Percentiles rank a stretch among this genome's conserved stretches.
phyloP scores from a whole-genome alignment of 2,113 vertebrate species.

The Lepidiolamprologus cunningtoni region DNA sequence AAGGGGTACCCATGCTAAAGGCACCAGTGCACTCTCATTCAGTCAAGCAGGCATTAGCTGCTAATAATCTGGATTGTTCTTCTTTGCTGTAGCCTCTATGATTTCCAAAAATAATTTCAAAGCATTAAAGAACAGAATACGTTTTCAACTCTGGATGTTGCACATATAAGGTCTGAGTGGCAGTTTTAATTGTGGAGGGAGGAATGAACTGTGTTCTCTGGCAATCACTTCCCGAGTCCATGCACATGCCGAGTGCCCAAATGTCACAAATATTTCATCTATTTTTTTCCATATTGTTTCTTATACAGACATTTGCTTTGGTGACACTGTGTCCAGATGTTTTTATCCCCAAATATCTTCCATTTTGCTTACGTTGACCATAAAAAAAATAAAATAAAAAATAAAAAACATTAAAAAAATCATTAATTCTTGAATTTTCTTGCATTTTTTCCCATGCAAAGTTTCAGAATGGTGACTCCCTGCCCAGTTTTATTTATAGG shows the following conservation, averaged over 20 bases:
- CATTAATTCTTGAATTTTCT: neutral
- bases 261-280: neutral
- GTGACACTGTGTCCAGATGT: neutral
- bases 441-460: neutral
- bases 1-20: neutral
- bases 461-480: neutral
- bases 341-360: neutral
- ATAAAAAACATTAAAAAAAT: rapidly evolving
- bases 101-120: neutral
- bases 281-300: neutral
- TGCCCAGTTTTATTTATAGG: neutral
- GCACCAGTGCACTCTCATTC: neutral
- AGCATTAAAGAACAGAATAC: neutral
- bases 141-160: neutral
- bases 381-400: neutral
- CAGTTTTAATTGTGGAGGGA: neutral
- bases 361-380: neutral
- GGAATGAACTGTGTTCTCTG: neutral
- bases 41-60: neutral
- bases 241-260: neutral
- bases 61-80: neutral
- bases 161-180: neutral
- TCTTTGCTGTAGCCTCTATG: neutral
- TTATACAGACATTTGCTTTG: neutral
- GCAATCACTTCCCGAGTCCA: neutral